Conservation (phyloP, 2,888 invertebrate genomes). For the Poecilus cupreus region DNA sequence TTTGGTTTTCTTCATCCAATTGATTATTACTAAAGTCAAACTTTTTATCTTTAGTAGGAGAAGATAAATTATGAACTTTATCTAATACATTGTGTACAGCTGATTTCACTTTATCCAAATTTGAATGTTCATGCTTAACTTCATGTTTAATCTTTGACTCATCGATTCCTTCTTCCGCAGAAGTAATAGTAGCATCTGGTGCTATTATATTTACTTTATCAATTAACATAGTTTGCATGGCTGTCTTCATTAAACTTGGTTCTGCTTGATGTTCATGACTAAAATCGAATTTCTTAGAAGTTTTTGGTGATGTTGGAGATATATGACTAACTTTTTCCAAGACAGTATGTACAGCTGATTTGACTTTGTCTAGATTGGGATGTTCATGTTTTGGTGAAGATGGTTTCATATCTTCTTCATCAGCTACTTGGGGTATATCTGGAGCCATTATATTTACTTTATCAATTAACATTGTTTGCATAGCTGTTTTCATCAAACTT, state of each 20-base stretch:
- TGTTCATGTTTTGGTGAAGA: not conserved
- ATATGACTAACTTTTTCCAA: not conserved
- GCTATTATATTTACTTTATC: conserved; percentile 69
- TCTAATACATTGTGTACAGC: not conserved
- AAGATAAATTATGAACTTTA: not conserved
- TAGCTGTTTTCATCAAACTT: conserved; percentile 68
- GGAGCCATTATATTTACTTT: conserved; percentile 66
- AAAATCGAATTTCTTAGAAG: conserved; percentile 21
- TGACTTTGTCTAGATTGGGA: not conserved
- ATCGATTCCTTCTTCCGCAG: conserved; percentile 44
- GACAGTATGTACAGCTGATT: conserved; percentile 5
- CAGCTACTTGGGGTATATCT: conserved; percentile 64
- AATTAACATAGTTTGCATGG: conserved; percentile 69
- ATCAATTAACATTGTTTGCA: conserved; percentile 69
- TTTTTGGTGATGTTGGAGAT: not conserved
- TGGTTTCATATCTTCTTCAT: not conserved
- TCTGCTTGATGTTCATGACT: conserved; percentile 60
- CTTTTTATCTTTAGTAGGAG: not conserved
- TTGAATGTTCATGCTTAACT: not conserved
- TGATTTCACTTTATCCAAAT: not conserved
- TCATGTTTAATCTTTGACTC: not conserved
- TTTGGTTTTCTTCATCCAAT: conserved; percentile 58
- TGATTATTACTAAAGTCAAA: not conserved
- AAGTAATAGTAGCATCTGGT: conserved; percentile 63
- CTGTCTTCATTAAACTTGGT: conserved; percentile 68